A percentile compares a stretch with the other conserved stretches of the same genome.
Evolutionary conservation across 2,797 vertebrate genomes (phyloP).

Genomic region (Notamacropus eugenii): DNA sequence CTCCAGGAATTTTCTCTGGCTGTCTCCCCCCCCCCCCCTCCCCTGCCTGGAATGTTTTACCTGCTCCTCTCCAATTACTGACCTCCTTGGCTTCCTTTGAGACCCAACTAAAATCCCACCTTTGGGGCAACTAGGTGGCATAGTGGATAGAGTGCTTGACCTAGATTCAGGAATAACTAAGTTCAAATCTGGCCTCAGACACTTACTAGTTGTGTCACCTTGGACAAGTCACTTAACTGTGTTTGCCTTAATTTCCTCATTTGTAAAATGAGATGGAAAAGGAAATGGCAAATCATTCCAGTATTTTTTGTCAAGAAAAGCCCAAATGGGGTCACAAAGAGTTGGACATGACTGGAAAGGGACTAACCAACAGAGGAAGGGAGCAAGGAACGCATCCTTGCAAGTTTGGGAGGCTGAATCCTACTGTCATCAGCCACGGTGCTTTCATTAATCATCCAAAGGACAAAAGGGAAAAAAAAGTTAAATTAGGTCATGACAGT

Average conservation of each 20-base stretch:
- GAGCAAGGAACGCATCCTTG: not conserved
- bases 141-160: not conserved
- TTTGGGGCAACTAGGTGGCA: not conserved
- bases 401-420: slow-evolving; percentile 38
- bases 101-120: not conserved
- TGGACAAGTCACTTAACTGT: not conserved
- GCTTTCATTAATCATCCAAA: slow-evolving; percentile 79
- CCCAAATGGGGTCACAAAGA: not conserved
- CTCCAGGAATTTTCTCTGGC: not conserved
- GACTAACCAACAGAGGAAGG: not conserved
- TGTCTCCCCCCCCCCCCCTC: not conserved
- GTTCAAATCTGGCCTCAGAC: not conserved
- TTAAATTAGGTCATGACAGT: slow-evolving; percentile 79
- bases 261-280: not conserved
- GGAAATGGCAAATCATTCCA: not conserved
- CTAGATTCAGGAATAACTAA: not conserved
- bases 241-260: not conserved
- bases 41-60: not conserved
- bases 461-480: slow-evolving; percentile 49
- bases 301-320: not conserved
- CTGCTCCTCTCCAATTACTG: not conserved
- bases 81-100: not conserved
- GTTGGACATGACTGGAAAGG: not conserved
- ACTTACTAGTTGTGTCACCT: too few relatives aligned
- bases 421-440: slow-evolving; percentile 59